Evolutionary conservation across 2,888 invertebrate species (phyloP).

Genomic region (Ditula angustiorana): DNA sequence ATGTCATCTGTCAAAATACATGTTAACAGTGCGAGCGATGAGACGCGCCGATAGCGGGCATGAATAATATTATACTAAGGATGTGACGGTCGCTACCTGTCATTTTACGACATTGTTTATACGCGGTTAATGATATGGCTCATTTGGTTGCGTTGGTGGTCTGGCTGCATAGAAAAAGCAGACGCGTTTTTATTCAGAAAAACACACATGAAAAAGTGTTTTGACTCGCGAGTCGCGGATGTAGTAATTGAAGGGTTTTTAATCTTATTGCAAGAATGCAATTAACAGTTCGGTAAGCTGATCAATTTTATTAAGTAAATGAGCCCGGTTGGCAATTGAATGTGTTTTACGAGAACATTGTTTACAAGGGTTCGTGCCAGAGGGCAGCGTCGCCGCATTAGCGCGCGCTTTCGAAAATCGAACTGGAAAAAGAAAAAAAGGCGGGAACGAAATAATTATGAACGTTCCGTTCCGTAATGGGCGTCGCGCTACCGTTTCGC

Average conservation of each 20-base stretch:
- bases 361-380: conserved; percentile 79
- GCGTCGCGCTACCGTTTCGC: conserved; percentile 83
- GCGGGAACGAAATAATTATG: conserved; percentile 85
- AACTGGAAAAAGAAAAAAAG: conserved; percentile 75
- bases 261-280: conserved; percentile 48
- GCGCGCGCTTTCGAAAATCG: conserved; percentile 78
- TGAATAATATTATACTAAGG: conserved; percentile 71
- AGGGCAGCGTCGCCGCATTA: conserved; percentile 77
- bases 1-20: conserved; percentile 86
- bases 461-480: conserved; percentile 84
- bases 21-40: conserved; percentile 79
- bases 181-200: conserved; percentile 54
- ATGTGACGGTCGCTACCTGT: conserved; percentile 78
- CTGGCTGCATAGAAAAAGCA: conserved; percentile 64
- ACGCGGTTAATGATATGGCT: conserved; percentile 76
- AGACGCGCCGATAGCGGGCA: conserved; percentile 59
- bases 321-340: conserved; percentile 74
- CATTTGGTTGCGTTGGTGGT: conserved; percentile 82
- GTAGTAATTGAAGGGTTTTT: conserved; percentile 28
- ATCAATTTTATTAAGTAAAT: conserved; percentile 62
- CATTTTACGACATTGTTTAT: conserved; percentile 82
- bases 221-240: conserved; percentile 34
- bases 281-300: conserved; percentile 69
- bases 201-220: conserved; percentile 29
- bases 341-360: conserved; percentile 83